Evolutionary conservation across 2,113 vertebrate genomes (phyloP).

Genomic region (Oncorhynchus clarkii): DNA sequence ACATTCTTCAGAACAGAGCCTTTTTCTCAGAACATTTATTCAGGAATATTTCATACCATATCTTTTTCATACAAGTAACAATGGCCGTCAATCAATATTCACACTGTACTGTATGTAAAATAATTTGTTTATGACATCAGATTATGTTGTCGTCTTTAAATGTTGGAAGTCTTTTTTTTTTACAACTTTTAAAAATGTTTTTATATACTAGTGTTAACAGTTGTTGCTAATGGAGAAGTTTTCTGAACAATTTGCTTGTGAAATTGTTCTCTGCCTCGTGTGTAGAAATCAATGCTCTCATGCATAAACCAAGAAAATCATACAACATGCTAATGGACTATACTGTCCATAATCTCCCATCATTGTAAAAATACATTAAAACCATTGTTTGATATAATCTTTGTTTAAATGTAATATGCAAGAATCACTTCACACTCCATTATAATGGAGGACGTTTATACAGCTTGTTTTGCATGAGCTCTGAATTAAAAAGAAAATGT

Average conservation of each 20-base stretch:
- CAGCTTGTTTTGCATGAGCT: slow-evolving; percentile 54
- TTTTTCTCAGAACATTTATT: slow-evolving; percentile 33
- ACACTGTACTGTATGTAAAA: neutral
- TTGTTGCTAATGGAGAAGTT: neutral
- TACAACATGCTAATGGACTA: slow-evolving; percentile 23
- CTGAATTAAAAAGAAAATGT: slow-evolving; percentile 39
- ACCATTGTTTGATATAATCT: neutral
- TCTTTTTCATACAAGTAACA: slow-evolving; percentile 5
- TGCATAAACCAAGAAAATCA: slow-evolving; percentile 9
- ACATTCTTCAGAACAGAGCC: slow-evolving; percentile 19
- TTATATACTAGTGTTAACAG: slow-evolving; percentile 54
- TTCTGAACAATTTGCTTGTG: slow-evolving; percentile 16
- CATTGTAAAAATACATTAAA: slow-evolving; percentile 14
- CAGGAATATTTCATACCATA: slow-evolving; percentile 50
- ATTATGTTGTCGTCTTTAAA: slow-evolving; percentile 20
- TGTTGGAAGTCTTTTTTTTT: slow-evolving; percentile 20
- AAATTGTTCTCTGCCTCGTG: slow-evolving; percentile 24
- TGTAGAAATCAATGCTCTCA: slow-evolving; percentile 28
- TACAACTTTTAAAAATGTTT: slow-evolving; percentile 30
- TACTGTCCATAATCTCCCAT: slow-evolving; percentile 22
- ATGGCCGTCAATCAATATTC: neutral
- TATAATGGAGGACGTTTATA: slow-evolving; percentile 3
- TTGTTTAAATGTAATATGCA: neutral
- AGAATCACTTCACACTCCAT: no score
- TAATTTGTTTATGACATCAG: slow-evolving; percentile 14